Percentiles rank a stretch among this genome's conserved stretches.
phyloP scores from a whole-genome alignment of 2,888 invertebrate species.

The Megamerina dolium region DNA sequence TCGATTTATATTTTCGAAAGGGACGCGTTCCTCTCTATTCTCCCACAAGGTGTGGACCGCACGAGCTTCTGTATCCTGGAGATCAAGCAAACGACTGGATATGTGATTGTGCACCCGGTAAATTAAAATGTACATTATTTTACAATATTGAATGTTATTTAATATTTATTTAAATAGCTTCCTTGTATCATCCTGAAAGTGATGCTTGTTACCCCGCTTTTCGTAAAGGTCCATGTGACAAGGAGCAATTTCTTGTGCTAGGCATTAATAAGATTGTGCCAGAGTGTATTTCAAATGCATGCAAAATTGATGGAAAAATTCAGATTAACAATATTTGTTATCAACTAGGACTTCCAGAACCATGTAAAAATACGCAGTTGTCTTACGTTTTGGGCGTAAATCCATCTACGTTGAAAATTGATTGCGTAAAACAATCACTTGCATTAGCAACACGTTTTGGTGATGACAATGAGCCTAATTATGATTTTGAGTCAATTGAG shows the following conservation, averaged over 20 bases:
- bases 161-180: slow-evolving; percentile 21
- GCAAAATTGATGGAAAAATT: slow-evolving; percentile 53
- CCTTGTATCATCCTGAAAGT: slow-evolving; percentile 56
- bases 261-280: slow-evolving; percentile 53
- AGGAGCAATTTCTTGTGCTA: slow-evolving; percentile 55
- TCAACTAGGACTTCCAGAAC: slow-evolving; percentile 30
- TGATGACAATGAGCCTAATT: slow-evolving; percentile 23
- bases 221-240: slow-evolving; percentile 59
- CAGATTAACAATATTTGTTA: slow-evolving; percentile 39
- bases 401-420: slow-evolving; percentile 54
- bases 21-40: slow-evolving; percentile 54
- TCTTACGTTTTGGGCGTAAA: slow-evolving; percentile 57
- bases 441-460: slow-evolving; percentile 41
- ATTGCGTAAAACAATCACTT: slow-evolving; percentile 51
- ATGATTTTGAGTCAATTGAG: slow-evolving; percentile 28
- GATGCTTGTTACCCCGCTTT: slow-evolving; percentile 61
- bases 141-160: neutral
- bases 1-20: too few relatives aligned
- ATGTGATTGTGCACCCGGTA: slow-evolving; percentile 51
- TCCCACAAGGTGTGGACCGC: slow-evolving; percentile 57
- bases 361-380: slow-evolving; percentile 41
- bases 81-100: slow-evolving; percentile 61
- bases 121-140: neutral
- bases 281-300: slow-evolving; percentile 59
- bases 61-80: slow-evolving; percentile 64